Conservation (phyloP, 2,797 vertebrate genomes). For the Sarcoramphus papa region DNA sequence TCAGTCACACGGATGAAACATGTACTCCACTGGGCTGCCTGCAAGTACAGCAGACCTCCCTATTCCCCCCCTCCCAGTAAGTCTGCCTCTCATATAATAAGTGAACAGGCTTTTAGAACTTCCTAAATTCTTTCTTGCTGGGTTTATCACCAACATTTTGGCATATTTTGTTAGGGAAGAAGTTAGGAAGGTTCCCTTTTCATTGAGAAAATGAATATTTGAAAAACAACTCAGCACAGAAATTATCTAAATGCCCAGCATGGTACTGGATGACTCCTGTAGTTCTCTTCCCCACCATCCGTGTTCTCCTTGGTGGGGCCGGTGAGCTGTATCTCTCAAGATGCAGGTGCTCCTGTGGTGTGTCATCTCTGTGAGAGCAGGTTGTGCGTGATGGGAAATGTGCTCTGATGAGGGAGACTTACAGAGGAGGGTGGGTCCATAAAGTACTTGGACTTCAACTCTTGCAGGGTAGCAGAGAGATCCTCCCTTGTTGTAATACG, state of each 20-base stretch:
- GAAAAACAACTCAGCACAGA: neutral
- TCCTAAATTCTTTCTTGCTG: neutral
- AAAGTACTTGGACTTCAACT: neutral
- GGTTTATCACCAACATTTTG: neutral
- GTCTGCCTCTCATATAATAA: neutral
- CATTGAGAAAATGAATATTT: neutral
- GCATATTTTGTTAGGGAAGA: neutral
- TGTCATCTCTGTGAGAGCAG: neutral
- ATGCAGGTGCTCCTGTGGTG: neutral
- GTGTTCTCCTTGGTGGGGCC: accelerated
- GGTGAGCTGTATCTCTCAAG: neutral
- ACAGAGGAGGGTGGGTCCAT: neutral
- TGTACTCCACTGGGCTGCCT: neutral
- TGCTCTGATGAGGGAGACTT: neutral
- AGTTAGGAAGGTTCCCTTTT: neutral
- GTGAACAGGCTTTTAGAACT: neutral
- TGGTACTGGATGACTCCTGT: neutral
- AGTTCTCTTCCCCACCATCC: neutral
- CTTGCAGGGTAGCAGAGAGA: neutral
- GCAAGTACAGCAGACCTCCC: neutral
- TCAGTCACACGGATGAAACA: neutral
- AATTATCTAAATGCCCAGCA: neutral
- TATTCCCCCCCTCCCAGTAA: neutral
- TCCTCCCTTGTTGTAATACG: neutral
- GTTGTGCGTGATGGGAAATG: neutral